Evolutionary conservation across 2,888 invertebrate species (phyloP), one percentile per base, ranked within the genome.

Genomic region (Atrina japonica): DNA sequence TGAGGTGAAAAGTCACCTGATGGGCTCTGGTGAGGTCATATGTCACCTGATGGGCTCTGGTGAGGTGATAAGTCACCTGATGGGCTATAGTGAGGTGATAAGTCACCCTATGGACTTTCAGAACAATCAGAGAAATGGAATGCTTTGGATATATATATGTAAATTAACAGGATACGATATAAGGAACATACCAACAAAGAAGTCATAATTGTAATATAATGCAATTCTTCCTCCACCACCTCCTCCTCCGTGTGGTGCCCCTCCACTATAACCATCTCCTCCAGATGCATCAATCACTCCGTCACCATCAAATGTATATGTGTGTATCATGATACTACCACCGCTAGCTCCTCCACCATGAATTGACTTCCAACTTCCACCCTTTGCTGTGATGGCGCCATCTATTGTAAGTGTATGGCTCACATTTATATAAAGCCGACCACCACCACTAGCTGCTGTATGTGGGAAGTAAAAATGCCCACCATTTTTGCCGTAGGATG

Each of bases 281-380:
- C 86, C 86, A 7, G 75, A 75, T 0, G 75, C 79, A 55, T 81
- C 80, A 43, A 84, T 74, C 11, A 65, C 47, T 35, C 86, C 86
- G 60, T 69, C 76, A 7, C 86, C 86, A 70, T 82, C 81, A 21
- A 85, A 61, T 0, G 77, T 82, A 56, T 77, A 76, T 0, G 83
- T 76, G 40, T 77, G 52, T 16, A 85, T 81, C 61, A 76, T 71
- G 27, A 85, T 76, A 64, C 77, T 66, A n/a, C 86, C 86, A 9
- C 83, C 86, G 63, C 83, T 82, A n/a, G 84, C 84, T 30, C 86
- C 86, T 7, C 84, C 86, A 21, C 83, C 77, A 25, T 69, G 68
- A 25, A 80, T 77, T 0, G 86, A 84, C 49, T 66, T 61, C 75
- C 76, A 82, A 41, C 70, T 55, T 29, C 85, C 84, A n/a, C 84